These are phyloP conservation scores for Macrosiphum euphorbiae DNA, from an alignment of 2,888 invertebrate genomes.

Conservation along the genomic window DNA sequence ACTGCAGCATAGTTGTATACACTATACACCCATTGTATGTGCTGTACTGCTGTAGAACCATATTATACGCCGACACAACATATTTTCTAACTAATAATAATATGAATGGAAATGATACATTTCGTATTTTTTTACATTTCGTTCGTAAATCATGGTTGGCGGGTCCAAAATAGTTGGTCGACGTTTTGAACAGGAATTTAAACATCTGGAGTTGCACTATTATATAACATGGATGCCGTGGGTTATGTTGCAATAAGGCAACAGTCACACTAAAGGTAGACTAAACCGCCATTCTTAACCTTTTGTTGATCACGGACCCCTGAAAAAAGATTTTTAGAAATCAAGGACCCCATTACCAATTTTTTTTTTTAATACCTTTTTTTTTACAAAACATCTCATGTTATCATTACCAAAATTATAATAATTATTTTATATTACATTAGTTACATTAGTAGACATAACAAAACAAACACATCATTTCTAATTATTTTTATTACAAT, in stretches of 20 bases:
- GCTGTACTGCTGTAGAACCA: neutral
- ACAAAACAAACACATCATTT: too few relatives aligned
- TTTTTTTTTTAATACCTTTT: too few relatives aligned
- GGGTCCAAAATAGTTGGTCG: neutral
- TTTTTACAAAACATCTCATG: too few relatives aligned
- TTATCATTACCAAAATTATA: too few relatives aligned
- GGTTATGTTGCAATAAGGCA: neutral
- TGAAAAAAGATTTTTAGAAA: too few relatives aligned
- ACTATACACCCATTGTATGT: neutral
- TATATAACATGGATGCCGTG: neutral
- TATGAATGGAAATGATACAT: neutral
- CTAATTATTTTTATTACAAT: too few relatives aligned
- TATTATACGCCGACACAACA: neutral
- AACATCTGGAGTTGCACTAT: neutral
- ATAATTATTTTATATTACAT: too few relatives aligned
- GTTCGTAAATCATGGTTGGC: neutral
- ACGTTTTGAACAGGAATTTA: neutral
- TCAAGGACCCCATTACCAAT: too few relatives aligned
- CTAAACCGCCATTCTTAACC: too few relatives aligned
- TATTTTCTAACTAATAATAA: neutral
- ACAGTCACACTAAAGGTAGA: slow-evolving; percentile 3
- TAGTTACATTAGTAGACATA: too few relatives aligned
- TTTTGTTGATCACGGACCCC: too few relatives aligned
- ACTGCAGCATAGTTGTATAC: neutral
- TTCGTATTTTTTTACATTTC: neutral